phyloP scores from a whole-genome alignment of 2,113 vertebrate genomes.

The Crotalus viridis region DNA sequence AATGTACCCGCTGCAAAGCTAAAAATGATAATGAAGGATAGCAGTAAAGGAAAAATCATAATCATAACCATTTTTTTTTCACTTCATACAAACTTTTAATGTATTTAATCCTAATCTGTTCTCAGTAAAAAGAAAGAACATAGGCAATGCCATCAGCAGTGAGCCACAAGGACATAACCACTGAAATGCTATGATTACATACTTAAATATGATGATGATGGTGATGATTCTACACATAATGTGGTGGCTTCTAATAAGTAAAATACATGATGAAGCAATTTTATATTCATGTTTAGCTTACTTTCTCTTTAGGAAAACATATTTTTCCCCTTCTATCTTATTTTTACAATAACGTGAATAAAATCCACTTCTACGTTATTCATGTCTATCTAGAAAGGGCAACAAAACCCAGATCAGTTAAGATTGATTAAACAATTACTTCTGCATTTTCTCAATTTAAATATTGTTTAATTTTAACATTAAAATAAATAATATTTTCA shows the following conservation, averaged over 20 bases:
- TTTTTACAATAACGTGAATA: conserved; percentile 15
- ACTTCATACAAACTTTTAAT: not conserved
- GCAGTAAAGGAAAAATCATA: too few relatives aligned
- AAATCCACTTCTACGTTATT: not conserved
- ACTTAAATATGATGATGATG: too few relatives aligned
- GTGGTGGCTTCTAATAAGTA: conserved; percentile 28
- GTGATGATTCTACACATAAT: not conserved
- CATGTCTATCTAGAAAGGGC: not conserved
- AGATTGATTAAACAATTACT: not conserved
- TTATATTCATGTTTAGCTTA: conserved; percentile 54
- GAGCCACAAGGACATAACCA: not conserved
- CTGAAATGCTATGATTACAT: not conserved
- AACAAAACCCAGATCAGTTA: not conserved
- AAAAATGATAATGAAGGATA: not conserved
- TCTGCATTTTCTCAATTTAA: not conserved
- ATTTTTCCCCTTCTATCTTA: conserved; percentile 26
- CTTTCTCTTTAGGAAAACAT: conserved; percentile 50
- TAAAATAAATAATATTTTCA: not conserved
- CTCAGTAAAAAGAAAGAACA: not conserved
- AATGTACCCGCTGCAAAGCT: not conserved
- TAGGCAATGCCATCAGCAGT: not conserved
- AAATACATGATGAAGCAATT: conserved; percentile 51
- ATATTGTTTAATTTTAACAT: not conserved
- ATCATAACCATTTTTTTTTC: not conserved
- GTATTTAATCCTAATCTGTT: not conserved